Conservation (phyloP, 2,888 invertebrate species). For the Digitonthophagus gazella region DNA sequence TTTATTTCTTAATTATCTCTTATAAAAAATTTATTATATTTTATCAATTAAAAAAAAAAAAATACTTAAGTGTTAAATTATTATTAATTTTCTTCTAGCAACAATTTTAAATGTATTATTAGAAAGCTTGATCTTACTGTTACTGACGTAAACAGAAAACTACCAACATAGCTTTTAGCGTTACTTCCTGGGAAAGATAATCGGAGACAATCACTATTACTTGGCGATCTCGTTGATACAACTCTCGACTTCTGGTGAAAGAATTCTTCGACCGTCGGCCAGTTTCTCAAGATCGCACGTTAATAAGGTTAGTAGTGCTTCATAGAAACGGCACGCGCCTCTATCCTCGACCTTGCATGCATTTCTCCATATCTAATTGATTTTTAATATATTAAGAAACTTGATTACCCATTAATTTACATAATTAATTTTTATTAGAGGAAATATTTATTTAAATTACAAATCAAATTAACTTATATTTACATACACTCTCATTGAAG, state of each 20-base stretch:
- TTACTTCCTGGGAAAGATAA: neutral
- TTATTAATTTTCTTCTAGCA: too few relatives aligned
- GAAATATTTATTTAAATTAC: too few relatives aligned
- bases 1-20: too few relatives aligned
- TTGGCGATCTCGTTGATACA: neutral
- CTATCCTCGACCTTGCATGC: neutral
- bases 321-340: neutral
- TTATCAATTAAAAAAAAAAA: too few relatives aligned
- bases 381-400: neutral
- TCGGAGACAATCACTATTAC: neutral
- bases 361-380: neutral
- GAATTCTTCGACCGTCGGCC: neutral
- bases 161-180: neutral
- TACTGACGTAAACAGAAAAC: neutral
- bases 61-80: too few relatives aligned
- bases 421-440: too few relatives aligned
- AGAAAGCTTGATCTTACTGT: neutral
- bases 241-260: neutral
- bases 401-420: too few relatives aligned
- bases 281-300: neutral
- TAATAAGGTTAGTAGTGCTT: neutral
- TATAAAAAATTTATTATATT: too few relatives aligned
- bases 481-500: too few relatives aligned
- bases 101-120: too few relatives aligned
- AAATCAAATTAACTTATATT: too few relatives aligned